A percentile compares a stretch with the other conserved stretches of the same genome.
Evolutionary conservation across 2,797 vertebrate species (phyloP).

Genomic region (Threskiornis aethiopicus): DNA sequence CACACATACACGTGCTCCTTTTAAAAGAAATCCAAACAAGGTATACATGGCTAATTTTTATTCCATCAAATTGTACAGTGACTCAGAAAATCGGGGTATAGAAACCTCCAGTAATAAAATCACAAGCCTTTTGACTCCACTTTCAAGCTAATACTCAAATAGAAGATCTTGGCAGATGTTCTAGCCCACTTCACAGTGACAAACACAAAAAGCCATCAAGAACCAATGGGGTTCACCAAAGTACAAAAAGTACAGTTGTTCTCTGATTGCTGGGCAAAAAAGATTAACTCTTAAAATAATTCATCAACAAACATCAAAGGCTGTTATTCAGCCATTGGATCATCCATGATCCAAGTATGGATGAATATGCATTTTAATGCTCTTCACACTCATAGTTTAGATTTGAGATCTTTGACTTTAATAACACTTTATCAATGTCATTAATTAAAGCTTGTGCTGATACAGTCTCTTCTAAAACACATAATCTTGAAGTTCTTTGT

Average conservation of each 20-base stretch:
- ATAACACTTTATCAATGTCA: neutral
- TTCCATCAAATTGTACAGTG: neutral
- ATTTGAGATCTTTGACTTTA: neutral
- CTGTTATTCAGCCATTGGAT: neutral
- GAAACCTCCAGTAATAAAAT: neutral
- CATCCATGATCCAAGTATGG: neutral
- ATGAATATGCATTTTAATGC: neutral
- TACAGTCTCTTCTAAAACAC: neutral
- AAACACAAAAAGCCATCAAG: neutral
- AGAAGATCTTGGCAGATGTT: neutral
- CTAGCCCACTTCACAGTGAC: neutral
- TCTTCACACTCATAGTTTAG: neutral
- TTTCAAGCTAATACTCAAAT: neutral
- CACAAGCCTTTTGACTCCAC: neutral
- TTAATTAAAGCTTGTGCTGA: neutral
- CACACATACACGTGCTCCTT: neutral
- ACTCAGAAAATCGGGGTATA: neutral
- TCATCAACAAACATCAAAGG: neutral
- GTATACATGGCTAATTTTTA: neutral
- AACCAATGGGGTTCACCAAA: neutral
- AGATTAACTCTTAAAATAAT: neutral
- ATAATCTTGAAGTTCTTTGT: neutral
- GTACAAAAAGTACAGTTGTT: neutral
- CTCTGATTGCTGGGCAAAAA: neutral
- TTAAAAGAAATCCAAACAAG: neutral